Conservation (phyloP, 2,113 vertebrate genomes). For the Nerophis ophidion region DNA sequence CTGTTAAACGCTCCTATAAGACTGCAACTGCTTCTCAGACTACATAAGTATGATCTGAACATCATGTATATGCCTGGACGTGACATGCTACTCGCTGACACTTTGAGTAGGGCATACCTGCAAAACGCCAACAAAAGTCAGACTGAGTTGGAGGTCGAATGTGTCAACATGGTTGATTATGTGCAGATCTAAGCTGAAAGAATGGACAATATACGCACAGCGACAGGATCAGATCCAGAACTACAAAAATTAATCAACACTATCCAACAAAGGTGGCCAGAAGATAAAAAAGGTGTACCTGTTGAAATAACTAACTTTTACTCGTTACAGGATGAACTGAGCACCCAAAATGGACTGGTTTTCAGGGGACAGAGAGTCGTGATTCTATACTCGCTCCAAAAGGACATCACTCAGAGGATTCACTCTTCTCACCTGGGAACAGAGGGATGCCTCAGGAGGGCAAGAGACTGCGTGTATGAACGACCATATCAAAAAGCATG, state of each 20-base stretch:
- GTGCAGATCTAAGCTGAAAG: not conserved
- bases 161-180: too few relatives aligned
- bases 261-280: conserved; percentile 14
- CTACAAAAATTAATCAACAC: conserved; percentile 14
- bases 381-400: not conserved
- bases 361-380: conserved; percentile 1
- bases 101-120: too few relatives aligned
- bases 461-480: too few relatives aligned
- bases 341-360: conserved; percentile 10
- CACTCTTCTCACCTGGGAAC: conserved; percentile 16
- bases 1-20: too few relatives aligned
- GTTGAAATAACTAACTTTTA: not conserved
- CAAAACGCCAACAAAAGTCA: too few relatives aligned
- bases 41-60: too few relatives aligned
- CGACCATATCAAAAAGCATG: too few relatives aligned
- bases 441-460: conserved; percentile 22
- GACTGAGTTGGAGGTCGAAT: too few relatives aligned
- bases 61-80: too few relatives aligned
- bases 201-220: not conserved
- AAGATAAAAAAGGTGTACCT: not conserved
- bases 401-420: not conserved
- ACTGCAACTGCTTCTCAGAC: too few relatives aligned
- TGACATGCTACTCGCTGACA: too few relatives aligned
- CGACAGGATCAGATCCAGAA: not conserved
- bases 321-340: not conserved